Evolutionary conservation across 2,888 invertebrate genomes (phyloP).

Genomic region (Eupithecia pulchellata): DNA sequence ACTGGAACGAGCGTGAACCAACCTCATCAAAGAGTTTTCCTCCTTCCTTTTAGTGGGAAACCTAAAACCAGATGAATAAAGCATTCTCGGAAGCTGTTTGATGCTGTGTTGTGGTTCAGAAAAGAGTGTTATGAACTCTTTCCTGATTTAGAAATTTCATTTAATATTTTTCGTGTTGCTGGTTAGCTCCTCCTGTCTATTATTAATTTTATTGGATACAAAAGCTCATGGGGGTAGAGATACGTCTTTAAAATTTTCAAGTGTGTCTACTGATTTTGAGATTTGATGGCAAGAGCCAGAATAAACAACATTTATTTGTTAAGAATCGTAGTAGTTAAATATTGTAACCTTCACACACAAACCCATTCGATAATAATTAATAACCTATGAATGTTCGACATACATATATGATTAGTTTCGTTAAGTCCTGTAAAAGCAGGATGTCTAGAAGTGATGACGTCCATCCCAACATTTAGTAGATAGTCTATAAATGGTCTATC

Average conservation of each 20-base stretch:
- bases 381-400: too few relatives aligned
- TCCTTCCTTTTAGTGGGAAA: too few relatives aligned
- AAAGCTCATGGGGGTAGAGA: too few relatives aligned
- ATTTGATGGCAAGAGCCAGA: too few relatives aligned
- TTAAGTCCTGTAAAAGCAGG: background rate
- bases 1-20: background rate
- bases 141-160: background rate
- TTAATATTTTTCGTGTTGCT: background rate
- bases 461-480: background rate
- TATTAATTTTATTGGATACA: too few relatives aligned
- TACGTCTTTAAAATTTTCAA: too few relatives aligned
- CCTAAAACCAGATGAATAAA: background rate
- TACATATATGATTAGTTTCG: too few relatives aligned
- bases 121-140: background rate
- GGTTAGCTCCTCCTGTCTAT: background rate
- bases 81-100: background rate
- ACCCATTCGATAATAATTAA: too few relatives aligned
- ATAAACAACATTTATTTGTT: too few relatives aligned
- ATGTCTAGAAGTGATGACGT: background rate
- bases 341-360: too few relatives aligned
- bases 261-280: too few relatives aligned
- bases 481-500: background rate
- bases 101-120: background rate
- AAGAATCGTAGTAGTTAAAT: too few relatives aligned
- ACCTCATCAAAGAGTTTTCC: background rate